A percentile compares a stretch with the other conserved stretches of the same genome.
Evolutionary conservation across 2,797 vertebrate species (phyloP).

Genomic region (Peromyscus nudipes): DNA sequence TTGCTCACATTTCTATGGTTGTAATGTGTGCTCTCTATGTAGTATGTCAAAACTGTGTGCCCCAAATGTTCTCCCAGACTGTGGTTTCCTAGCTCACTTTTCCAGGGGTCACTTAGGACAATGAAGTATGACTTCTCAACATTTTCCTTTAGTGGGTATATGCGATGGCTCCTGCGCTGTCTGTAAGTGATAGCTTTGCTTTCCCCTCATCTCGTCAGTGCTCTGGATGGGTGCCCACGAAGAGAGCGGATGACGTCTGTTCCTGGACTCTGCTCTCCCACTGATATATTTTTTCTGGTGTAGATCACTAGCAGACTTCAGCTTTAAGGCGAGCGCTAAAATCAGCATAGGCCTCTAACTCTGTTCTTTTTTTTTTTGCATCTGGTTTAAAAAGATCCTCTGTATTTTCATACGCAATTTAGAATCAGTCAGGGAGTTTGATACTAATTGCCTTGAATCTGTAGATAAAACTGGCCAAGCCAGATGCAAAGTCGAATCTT

Average conservation of each 20-base stretch:
- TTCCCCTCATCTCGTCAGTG: background rate
- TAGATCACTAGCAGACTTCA: background rate
- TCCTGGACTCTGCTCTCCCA: background rate
- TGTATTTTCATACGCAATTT: background rate
- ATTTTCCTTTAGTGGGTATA: background rate
- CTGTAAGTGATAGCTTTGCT: background rate
- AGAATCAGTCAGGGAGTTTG: background rate
- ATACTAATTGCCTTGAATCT: background rate
- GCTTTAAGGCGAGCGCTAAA: background rate
- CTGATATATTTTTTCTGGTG: background rate
- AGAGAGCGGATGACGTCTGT: background rate
- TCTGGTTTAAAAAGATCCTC: background rate
- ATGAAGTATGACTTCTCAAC: background rate
- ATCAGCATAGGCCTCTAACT: background rate
- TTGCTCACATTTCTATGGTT: background rate
- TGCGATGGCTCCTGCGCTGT: background rate
- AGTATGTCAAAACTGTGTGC: background rate
- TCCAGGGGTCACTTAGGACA: background rate
- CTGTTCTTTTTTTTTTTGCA: background rate
- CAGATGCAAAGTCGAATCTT: background rate
- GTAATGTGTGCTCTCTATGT: background rate
- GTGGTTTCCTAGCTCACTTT: background rate
- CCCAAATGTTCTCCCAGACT: background rate
- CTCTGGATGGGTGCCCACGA: background rate
- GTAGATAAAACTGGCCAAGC: background rate